Percentiles rank a stretch among this genome's conserved stretches.
Evolutionary conservation across 2,888 invertebrate species (phyloP).

Genomic region (Eledone cirrhosa): DNA sequence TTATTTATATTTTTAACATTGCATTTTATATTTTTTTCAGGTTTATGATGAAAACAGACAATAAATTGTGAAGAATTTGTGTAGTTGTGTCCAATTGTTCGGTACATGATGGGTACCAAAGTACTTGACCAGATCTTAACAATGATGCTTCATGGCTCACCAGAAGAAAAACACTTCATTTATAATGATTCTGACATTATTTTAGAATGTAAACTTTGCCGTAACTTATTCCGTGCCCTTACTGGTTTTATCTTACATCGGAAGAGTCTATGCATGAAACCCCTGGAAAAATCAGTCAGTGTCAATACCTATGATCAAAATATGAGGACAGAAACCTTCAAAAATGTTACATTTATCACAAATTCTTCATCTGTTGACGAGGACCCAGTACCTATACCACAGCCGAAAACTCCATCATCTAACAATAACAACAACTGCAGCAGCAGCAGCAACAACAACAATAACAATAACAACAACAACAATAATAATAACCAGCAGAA

Average conservation of each 20-base stretch:
- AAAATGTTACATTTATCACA: constrained; percentile 17
- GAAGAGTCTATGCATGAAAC: constrained; percentile 12
- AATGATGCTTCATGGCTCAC: constrained; percentile 19
- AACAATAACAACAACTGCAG: too few species aligned
- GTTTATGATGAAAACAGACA: too few species aligned
- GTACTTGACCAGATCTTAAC: constrained; percentile 22
- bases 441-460: too few species aligned
- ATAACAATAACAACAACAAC: too few species aligned
- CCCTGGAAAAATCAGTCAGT: constrained; percentile 10
- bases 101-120: constrained; percentile 20
- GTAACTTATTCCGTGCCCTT: constrained; percentile 18
- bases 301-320: constrained; percentile 15
- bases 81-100: neutral
- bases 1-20: too few species aligned
- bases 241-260: constrained; percentile 10
- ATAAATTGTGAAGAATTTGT: too few species aligned
- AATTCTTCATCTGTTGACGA: neutral
- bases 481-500: neutral
- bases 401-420: neutral
- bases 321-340: constrained; percentile 1
- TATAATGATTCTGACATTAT: constrained; percentile 26
- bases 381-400: neutral
- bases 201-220: constrained; percentile 23
- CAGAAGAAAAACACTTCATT: constrained; percentile 25
- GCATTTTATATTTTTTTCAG: too few species aligned